A percentile compares a stretch with the other conserved stretches of the same genome.
phyloP scores from a whole-genome alignment of 2,113 vertebrate genomes.

The Python bivittatus region DNA sequence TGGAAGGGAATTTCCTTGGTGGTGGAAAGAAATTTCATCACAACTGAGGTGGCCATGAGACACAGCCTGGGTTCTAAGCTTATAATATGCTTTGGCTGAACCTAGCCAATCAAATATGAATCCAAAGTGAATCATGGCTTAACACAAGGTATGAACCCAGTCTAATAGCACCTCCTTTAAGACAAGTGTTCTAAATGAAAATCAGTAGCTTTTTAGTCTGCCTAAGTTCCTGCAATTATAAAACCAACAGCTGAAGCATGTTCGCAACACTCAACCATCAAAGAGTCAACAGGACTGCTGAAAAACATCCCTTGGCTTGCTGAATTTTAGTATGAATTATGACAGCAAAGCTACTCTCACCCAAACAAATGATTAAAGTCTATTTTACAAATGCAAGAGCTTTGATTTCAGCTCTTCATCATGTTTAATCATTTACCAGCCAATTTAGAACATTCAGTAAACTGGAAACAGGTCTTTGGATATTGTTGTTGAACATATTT shows the following conservation, averaged over 20 bases:
- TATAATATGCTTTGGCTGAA: not conserved
- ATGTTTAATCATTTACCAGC: slow-evolving; percentile 5
- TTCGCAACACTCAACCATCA: not conserved
- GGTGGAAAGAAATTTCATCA: not conserved
- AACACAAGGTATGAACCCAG: not conserved
- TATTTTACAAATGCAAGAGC: not conserved
- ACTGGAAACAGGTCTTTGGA: slow-evolving; percentile 39
- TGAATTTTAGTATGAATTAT: not conserved
- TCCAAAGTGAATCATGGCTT: not conserved
- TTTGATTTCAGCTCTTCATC: not conserved
- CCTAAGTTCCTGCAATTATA: not conserved
- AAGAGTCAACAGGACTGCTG: not conserved
- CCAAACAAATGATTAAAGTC: not conserved
- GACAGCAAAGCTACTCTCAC: not conserved
- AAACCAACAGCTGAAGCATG: not conserved
- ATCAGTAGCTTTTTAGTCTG: not conserved
- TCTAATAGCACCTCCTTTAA: not conserved
- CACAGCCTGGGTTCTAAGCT: not conserved
- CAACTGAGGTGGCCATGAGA: not conserved
- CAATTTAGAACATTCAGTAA: slow-evolving; percentile 24
- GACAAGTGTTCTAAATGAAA: not conserved
- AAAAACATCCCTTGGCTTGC: not conserved
- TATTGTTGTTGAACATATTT: slow-evolving; percentile 25
- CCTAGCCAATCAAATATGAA: not conserved
- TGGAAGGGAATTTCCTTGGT: not conserved